A percentile compares a stretch with the other conserved stretches of the same genome.
Evolutionary conservation across 1,140 invertebrate species (phyloP).

Genomic region (Anoplophora glabripennis): DNA sequence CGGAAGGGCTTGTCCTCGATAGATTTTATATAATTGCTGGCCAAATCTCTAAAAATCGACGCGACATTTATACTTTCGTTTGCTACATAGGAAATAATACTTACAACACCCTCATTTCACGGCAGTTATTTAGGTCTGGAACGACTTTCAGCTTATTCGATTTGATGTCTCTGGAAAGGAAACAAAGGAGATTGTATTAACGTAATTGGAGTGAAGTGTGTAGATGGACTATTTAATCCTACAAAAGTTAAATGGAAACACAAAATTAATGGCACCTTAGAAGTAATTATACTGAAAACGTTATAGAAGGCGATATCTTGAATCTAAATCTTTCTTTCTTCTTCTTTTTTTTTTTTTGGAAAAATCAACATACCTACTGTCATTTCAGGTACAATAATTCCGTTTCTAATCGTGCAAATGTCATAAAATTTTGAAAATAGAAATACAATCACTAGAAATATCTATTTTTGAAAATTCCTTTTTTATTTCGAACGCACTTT

Average conservation of each 20-base stretch:
- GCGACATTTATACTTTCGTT: constrained; percentile 3
- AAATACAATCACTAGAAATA: no score
- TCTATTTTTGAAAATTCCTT: no score
- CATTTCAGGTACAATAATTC: no score
- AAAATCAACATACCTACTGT: no score
- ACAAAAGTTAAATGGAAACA: no score
- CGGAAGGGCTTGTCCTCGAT: constrained; percentile 69
- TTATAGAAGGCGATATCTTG: no score
- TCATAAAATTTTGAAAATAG: no score
- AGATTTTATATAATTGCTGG: constrained; percentile 75
- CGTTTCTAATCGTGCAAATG: no score
- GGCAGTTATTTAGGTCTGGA: constrained; percentile 70
- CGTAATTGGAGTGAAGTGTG: not conserved
- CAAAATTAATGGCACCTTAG: no score
- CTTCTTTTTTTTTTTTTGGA: no score
- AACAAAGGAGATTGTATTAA: constrained; percentile 1
- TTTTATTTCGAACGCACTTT: no score
- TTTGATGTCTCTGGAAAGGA: constrained; percentile 73
- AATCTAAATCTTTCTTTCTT: no score
- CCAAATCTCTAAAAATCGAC: constrained; percentile 70
- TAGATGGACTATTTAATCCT: not conserved
- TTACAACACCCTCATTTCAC: constrained; percentile 82
- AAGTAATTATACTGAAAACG: not conserved
- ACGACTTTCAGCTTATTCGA: constrained; percentile 71
- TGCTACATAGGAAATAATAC: constrained; percentile 57